These are phyloP conservation scores for Gambusia holbrooki DNA, from an alignment of 2,113 vertebrate genomes.

Conservation along the genomic window DNA sequence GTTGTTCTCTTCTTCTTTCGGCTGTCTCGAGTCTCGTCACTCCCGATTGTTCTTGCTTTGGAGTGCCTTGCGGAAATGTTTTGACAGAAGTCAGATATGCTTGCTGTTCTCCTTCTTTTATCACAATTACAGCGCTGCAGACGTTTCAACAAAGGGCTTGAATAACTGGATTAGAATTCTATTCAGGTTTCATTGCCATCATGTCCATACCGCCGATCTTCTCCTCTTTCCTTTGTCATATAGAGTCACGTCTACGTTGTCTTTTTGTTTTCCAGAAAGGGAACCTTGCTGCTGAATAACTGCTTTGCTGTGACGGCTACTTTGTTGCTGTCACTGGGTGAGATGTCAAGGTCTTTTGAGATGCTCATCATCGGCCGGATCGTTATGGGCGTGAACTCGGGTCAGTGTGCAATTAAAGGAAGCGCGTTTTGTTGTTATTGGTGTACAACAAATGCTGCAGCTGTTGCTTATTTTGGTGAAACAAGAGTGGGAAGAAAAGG, in stretches of 20 bases:
- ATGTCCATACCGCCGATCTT: neutral
- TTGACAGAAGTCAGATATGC: neutral
- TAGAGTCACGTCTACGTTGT: neutral
- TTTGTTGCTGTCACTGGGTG: slow-evolving; percentile 85
- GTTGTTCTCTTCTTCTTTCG: neutral
- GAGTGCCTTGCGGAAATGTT: neutral
- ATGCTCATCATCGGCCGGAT: slow-evolving; percentile 92
- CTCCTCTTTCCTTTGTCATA: neutral
- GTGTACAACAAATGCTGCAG: neutral
- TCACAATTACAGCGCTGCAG: neutral
- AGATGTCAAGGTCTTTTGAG: slow-evolving; percentile 84
- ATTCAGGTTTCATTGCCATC: neutral
- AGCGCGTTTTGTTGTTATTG: neutral
- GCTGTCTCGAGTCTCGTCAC: neutral
- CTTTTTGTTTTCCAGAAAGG: slow-evolving; percentile 81
- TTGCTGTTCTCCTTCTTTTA: neutral
- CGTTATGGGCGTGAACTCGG: slow-evolving; percentile 90
- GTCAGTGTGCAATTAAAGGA: slow-evolving; percentile 73
- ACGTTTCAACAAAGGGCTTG: neutral
- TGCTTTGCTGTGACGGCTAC: slow-evolving; percentile 85
- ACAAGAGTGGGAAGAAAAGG: neutral
- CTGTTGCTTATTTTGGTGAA: neutral
- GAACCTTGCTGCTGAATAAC: slow-evolving; percentile 88
- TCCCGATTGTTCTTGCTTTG: neutral
- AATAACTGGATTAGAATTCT: neutral